Conservation (phyloP, 2,113 vertebrate genomes). For the Alectura lathami region DNA sequence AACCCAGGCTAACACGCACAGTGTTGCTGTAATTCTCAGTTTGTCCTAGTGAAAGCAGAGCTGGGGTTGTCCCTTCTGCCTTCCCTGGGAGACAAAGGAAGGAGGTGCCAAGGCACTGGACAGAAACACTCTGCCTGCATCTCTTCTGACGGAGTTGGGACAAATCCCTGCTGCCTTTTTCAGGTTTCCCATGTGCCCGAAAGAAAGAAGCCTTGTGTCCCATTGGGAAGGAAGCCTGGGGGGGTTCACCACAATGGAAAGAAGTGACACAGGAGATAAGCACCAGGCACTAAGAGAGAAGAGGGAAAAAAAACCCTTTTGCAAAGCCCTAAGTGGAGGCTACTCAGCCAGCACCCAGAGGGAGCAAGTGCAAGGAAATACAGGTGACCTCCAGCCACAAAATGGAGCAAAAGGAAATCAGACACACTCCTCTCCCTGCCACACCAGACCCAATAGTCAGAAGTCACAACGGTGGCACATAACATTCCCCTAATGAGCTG, state of each 20-base stretch:
- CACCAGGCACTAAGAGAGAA: background rate
- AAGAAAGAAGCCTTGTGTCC: background rate
- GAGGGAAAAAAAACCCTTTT: background rate
- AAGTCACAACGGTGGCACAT: background rate
- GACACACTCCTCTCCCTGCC: background rate
- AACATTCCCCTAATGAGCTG: background rate
- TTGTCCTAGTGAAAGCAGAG: constrained; percentile 32
- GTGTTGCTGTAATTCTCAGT: constrained; percentile 15
- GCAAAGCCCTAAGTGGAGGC: too few relatives aligned
- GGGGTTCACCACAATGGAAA: background rate
- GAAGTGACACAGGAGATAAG: background rate
- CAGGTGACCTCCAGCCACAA: accelerated
- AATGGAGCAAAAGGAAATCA: background rate
- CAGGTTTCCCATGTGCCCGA: background rate
- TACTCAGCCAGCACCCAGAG: background rate
- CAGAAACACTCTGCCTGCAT: background rate
- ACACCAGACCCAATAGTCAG: background rate
- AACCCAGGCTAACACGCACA: background rate
- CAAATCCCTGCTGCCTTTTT: background rate
- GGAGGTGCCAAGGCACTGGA: background rate
- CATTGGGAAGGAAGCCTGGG: background rate
- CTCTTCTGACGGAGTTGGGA: background rate
- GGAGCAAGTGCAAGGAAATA: accelerated
- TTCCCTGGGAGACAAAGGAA: constrained; percentile 8
- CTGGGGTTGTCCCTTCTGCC: background rate